Evolutionary conservation across 2,113 vertebrate species (phyloP).

Genomic region (Eptesicus fuscus): DNA sequence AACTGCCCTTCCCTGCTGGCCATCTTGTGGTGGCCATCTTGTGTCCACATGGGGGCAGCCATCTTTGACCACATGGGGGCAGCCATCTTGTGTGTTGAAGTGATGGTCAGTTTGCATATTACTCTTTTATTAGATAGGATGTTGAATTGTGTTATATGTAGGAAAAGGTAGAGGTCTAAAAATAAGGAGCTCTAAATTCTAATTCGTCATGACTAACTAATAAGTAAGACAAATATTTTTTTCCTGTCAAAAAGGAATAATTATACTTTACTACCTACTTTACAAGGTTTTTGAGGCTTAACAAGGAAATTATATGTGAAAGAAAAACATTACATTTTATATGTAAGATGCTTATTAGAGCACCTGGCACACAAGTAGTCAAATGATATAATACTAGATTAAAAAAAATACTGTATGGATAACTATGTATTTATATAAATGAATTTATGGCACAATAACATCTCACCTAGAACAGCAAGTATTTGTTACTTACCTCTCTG

Average conservation of each 20-base stretch:
- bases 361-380: background rate
- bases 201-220: background rate
- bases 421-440: background rate
- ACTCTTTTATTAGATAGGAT: background rate
- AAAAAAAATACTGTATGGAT: background rate
- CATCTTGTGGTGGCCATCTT: no score
- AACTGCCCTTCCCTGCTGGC: no score
- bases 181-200: background rate
- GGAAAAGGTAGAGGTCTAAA: background rate
- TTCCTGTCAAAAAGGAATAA: background rate
- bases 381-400: background rate
- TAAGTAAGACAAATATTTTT: background rate
- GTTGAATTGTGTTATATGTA: background rate
- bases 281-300: conserved; percentile 21
- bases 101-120: no score
- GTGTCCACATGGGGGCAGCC: no score
- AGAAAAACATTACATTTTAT: background rate
- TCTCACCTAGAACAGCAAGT: background rate
- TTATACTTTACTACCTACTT: background rate
- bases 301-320: conserved; percentile 14
- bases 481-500: background rate
- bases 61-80: no score
- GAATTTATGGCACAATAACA: background rate
- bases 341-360: conserved; percentile 22
- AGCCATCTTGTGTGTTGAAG: no score